Base-by-base conservation (phyloP, 2,888 invertebrate genomes). In the Epirrhoe alternata region DNA sequence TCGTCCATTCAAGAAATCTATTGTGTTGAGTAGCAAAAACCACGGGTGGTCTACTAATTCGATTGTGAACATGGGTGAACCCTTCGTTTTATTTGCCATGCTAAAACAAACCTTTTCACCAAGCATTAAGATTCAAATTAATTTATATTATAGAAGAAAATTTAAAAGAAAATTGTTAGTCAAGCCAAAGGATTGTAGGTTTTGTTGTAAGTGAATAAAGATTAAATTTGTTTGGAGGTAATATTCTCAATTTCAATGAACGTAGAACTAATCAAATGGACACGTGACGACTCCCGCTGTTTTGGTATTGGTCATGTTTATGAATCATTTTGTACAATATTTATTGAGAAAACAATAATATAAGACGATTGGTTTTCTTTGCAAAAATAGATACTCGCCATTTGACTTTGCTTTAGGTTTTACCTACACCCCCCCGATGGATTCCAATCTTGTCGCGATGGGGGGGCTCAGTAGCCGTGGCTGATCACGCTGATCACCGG, bases 11-110 rank as follows among this genome's bases (percentile, higher is more conserved):
- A 79, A 78, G 78, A 75, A 83, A 84, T 77, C 84, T 78, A 88
- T 90, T 89, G 86, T 89, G 84, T 85, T 82, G 85, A 89, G 87
- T 87, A 89, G 88, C 89, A 89, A 87, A 88, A 90, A 86, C 91
- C 82, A 77, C 86, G 83, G 91, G 91, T 74, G 90, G 89, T 92
- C 90, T 86, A 81, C 86, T 88, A 90, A 91, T 90, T 89, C 83
- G 81, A 87, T 87, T 83, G 84, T 81, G 78, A 85, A 84, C 69
- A 51, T 51, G 38, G 35, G 47, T 55, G 35, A 54, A 52, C 60
- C 51, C 14, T 30, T 33, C 55, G 24, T 30, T 61, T 33, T 51
- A 33, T 12, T 61, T 42, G 55, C 10, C 33, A 61, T 33, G 38
- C 63, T 0, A 72, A 54, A 60, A 31, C 10, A 0, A 51, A 58